Evolutionary conservation across 35 echinoderm and acorn worm species (phyloP).

Genomic region (Nesometra sesokonis): DNA sequence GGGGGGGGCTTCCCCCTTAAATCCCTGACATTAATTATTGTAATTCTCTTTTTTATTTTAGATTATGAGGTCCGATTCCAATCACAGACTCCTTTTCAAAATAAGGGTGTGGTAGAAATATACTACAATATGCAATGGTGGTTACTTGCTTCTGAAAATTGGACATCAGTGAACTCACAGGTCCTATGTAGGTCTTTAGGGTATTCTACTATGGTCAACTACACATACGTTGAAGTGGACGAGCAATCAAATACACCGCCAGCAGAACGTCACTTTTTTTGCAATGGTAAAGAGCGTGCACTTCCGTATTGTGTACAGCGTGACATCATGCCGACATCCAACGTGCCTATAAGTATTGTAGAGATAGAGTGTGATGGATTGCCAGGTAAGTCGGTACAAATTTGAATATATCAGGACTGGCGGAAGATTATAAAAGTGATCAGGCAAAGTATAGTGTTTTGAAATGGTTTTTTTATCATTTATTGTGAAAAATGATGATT

Average conservation of each 20-base stretch:
- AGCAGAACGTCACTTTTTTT: neutral
- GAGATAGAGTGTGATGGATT: neutral
- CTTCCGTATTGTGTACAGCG: neutral
- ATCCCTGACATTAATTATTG: no score
- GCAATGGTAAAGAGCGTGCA: neutral
- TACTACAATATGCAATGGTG: neutral
- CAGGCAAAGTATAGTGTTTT: no score
- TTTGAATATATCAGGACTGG: no score
- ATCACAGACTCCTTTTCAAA: neutral
- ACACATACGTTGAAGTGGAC: neutral
- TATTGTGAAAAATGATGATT: no score
- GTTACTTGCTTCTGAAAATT: neutral
- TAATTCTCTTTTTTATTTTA: neutral
- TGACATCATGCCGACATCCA: neutral
- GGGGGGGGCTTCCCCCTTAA: no score
- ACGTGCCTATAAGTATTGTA: neutral
- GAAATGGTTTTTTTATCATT: no score
- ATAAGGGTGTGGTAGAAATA: neutral
- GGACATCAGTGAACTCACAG: neutral
- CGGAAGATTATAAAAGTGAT: no score
- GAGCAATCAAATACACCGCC: neutral
- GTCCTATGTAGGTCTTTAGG: neutral
- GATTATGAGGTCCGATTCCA: neutral
- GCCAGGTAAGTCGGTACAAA: no score
- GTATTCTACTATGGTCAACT: neutral